Base-by-base conservation (phyloP, 2,113 vertebrate species). In the Hemibagrus wyckioides region DNA sequence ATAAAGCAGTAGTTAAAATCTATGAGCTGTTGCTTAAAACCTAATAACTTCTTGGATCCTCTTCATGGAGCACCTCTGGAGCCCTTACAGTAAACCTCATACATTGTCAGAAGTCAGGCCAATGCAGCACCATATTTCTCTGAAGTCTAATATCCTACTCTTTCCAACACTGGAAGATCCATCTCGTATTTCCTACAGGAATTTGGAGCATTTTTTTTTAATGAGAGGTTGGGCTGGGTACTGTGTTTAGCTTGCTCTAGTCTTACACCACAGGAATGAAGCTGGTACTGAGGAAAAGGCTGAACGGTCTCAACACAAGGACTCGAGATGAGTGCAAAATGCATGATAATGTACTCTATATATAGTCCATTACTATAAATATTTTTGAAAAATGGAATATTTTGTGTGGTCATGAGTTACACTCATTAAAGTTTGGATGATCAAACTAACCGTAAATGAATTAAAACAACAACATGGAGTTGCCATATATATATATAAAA, bases 221-320 rank as follows among this genome's bases (percentile, higher is more conserved):
- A 88, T 86, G 54, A 86, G 71, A 76, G 67, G 84, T 85, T 88
- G 54, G 63, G 65, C 30, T 82, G 59, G 77, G 61, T 84, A 59
- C 80, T 76, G 75, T 82, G 84, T 88, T 89, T 84, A 65, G 57
- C 80, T 90, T 88, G 56, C 39, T 82, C 65, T 87, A 80, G 56
- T 50, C 73, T 61, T 63, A 73, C 57, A 89, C 86, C 90, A 85
- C 86, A 90, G 88, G 88, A 89, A 89, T 90, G 88, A 76, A 41
- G 79, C 73, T 65, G 69, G 67, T 76, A 67, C 67, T 30, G 61
- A 8, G 82, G 73, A 76, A n/a, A 25, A 69, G n/a, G 44, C 63
- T 5, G 25, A 85, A 79, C 21, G 73, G 57, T 85, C 50, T 41
- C 85, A 50, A 19, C 6, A 19, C 8, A 81, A 65, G 33, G 63